Base-by-base conservation (phyloP, 2,888 invertebrate species). In the Rotaria sp. region DNA sequence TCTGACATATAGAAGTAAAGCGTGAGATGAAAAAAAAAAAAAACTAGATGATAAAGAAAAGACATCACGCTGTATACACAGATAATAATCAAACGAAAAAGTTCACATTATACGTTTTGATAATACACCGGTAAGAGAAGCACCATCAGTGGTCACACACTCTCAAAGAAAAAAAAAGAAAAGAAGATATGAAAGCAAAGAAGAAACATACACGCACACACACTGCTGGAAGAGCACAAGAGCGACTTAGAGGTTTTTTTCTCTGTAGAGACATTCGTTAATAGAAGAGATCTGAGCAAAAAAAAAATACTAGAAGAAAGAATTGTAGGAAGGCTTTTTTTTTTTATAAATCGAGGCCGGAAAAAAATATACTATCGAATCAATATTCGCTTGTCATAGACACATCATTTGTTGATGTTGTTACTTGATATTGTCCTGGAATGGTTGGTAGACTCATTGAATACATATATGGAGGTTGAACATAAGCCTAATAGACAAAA, bases 261-360 rank as follows among this genome's bases (percentile, higher is more conserved):
- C 35, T 67, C 67, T 67, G 3, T 35, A 35, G 35, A 67, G 13
- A 67, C 67, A 67, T 67, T 67, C 67, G 67, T 67, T 67, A 67
- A 67, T 35, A 67, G 35, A 67, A 67, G 67, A 67, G 67, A 67
- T 35, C 67, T 67, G 67, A 67, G 67, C 67, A 67, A 67, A 67
- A 59, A 57, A 57, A 57, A 67, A 67, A 67, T 67, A 67, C 67
- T 67, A 67, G 67, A 35, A 67, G 35, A 67, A 67, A 67, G 35
- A 67, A 67, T 67, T 67, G 30, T 38, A 30, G 67, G 21, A 67
- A 67, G 67, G 67, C 59, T 50, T 50, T 52, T 52, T 52, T 52
- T 52, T 52, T 52, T 24, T 24, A 52, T 52, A 52, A 52, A 24
- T 52, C 52, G 52, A 52, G 52, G 52, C 67, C 35, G 67, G 15